phyloP scores from a whole-genome alignment of 1,140 invertebrate species.

The Neocloeon triangulifer region DNA sequence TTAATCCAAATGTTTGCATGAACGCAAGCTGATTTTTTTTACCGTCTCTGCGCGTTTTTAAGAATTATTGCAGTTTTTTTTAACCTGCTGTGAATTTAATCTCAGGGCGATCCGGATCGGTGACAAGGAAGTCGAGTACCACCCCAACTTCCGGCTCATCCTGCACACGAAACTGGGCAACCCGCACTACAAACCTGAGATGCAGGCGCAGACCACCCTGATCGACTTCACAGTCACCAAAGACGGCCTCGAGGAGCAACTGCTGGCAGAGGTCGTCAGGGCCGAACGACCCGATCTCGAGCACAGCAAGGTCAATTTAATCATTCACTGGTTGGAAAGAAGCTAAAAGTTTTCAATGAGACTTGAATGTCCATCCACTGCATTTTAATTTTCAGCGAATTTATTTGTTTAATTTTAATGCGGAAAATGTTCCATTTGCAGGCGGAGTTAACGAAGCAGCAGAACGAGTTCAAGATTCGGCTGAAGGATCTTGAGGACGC shows the following conservation, averaged over 20 bases:
- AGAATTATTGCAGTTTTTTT: not conserved
- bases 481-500: slow-evolving; percentile 79
- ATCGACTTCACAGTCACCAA: slow-evolving; percentile 90
- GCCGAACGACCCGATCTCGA: slow-evolving; percentile 82
- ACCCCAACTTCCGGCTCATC: slow-evolving; percentile 62
- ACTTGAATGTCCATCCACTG: not conserved
- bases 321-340: too few relatives aligned
- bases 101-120: slow-evolving; percentile 54
- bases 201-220: slow-evolving; percentile 86
- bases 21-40: too few relatives aligned
- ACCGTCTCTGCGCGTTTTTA: too few relatives aligned
- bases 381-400: not conserved
- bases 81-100: slow-evolving; percentile 1
- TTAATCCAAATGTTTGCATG: not conserved
- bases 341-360: too few relatives aligned
- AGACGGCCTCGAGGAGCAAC: slow-evolving; percentile 80
- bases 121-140: slow-evolving; percentile 77
- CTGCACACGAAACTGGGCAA: slow-evolving; percentile 86
- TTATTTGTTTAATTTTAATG: not conserved
- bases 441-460: slow-evolving; percentile 63
- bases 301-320: slow-evolving; percentile 24
- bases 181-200: slow-evolving; percentile 89
- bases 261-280: slow-evolving; percentile 83
- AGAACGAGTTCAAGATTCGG: slow-evolving; percentile 87
- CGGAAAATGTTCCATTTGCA: slow-evolving; percentile 9